Evolutionary conservation across 2,797 vertebrate genomes (phyloP).

Genomic region (Syngnathus rostellatus): DNA sequence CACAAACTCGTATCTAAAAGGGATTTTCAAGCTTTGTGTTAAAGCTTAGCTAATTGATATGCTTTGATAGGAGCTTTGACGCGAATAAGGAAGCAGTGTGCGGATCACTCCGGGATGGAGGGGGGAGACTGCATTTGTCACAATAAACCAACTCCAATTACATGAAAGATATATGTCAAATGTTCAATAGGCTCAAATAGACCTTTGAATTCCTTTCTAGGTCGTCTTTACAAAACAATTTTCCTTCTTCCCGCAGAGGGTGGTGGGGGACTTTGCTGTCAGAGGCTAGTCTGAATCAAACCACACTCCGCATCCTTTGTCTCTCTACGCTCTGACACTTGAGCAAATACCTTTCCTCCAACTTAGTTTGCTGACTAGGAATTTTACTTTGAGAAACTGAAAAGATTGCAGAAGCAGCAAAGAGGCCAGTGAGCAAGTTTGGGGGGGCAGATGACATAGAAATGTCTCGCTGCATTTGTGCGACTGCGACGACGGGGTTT

Average conservation of each 20-base stretch:
- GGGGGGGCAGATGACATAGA: slow-evolving; percentile 27
- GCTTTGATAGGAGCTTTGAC: neutral
- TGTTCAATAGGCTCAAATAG: neutral
- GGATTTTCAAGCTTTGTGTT: neutral
- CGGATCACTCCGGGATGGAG: neutral
- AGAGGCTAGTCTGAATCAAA: slow-evolving; percentile 42
- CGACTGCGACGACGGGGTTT: slow-evolving; percentile 40
- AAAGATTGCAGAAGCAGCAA: slow-evolving; percentile 32
- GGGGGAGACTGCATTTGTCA: neutral
- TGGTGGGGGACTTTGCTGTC: slow-evolving; percentile 32
- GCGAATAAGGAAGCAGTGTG: neutral
- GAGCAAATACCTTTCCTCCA: slow-evolving; percentile 9
- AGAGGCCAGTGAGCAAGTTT: slow-evolving; percentile 5
- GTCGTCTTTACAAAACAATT: slow-evolving; percentile 11
- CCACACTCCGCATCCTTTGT: slow-evolving; percentile 19
- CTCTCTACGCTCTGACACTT: neutral
- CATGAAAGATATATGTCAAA: neutral
- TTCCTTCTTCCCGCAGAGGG: slow-evolving; percentile 22
- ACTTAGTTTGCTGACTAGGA: slow-evolving; percentile 28
- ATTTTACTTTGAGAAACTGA: slow-evolving; percentile 33
- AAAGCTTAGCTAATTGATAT: neutral
- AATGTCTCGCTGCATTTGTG: slow-evolving; percentile 32
- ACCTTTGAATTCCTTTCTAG: slow-evolving; percentile 9
- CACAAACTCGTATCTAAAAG: neutral
- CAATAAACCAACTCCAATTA: neutral